Base-by-base conservation (phyloP, 2,888 invertebrate genomes). In the Podotricha telesiphe region DNA sequence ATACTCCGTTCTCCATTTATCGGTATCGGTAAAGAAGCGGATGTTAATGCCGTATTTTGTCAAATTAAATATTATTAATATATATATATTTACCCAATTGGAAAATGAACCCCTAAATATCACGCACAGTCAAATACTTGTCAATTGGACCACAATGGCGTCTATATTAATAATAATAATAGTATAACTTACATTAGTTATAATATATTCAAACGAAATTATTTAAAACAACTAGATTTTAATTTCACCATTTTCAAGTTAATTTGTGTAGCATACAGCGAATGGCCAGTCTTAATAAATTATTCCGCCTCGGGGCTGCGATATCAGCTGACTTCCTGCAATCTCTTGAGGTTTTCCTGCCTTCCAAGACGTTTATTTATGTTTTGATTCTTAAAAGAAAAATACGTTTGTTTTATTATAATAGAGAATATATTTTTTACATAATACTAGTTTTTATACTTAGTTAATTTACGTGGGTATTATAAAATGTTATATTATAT, bases 311-410 rank as follows among this genome's bases (percentile, higher is more conserved):
- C 72, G 70, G 67, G 72, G 47, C 72, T 70, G 47, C 71, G 68
- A 65, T 71, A 72, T 70, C 72, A 70, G 70, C 70, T 63, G 65
- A 68, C 72, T 72, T 72, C 72, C 72, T 70, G 72, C 72, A 70
- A 72, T 72, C 72, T 72, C 72, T 72, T 72, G 72, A 72, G 72
- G 72, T 72, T 72, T 69, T 72, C 72, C 72, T 66, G 72, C 64
- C 62, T 50, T 63, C 58, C 66, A 72, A 72, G 68, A 68, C 70
- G 62, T 58, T 66, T 62, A 72, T 72, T 72, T 72, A 70, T 68
- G 65, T 65, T 45, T 42, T 20, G 17, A 62, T 70, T 70, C 65
- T 70, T 50, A 45, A 47, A 62, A 34, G 47, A 53, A 42, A 70
- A 59, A 53, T 48, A 22, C 28, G 0, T 22, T 45, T 22, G 2